Percentiles rank a stretch among this genome's conserved stretches.
phyloP scores from a whole-genome alignment of 2,888 invertebrate genomes.

The Hofmannophila pseudospretella region DNA sequence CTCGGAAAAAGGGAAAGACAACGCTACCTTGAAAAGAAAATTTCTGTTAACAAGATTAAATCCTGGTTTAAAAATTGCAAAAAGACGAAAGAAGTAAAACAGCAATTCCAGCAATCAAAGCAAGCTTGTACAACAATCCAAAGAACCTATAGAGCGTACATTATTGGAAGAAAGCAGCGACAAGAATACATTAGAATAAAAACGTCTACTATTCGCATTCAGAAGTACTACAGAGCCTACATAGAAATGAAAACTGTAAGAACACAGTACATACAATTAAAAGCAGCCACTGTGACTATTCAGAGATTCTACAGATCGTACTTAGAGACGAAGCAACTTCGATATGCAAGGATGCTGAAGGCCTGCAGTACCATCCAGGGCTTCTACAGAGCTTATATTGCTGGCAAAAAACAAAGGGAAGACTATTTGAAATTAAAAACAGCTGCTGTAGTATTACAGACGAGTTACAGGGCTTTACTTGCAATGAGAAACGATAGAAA shows the following conservation, averaged over 20 bases:
- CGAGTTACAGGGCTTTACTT: slow-evolving; percentile 44
- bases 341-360: slow-evolving; percentile 46
- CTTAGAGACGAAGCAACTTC: slow-evolving; percentile 33
- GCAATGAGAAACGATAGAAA: slow-evolving; percentile 38
- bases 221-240: slow-evolving; percentile 49
- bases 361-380: slow-evolving; percentile 59
- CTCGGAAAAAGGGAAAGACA: slow-evolving; percentile 36
- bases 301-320: slow-evolving; percentile 45
- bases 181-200: slow-evolving; percentile 44
- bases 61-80: slow-evolving; percentile 55
- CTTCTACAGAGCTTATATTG: slow-evolving; percentile 42
- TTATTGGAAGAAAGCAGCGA: slow-evolving; percentile 43
- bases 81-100: slow-evolving; percentile 31
- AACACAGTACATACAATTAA: slow-evolving; percentile 36
- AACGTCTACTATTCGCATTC: slow-evolving; percentile 49
- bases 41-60: slow-evolving; percentile 58
- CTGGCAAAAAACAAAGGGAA: slow-evolving; percentile 35
- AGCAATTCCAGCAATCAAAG: slow-evolving; percentile 37
- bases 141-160: slow-evolving; percentile 47
- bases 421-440: slow-evolving; percentile 41
- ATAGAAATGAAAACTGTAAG: slow-evolving; percentile 41
- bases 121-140: slow-evolving; percentile 64
- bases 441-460: slow-evolving; percentile 39
- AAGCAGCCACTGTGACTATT: slow-evolving; percentile 32
- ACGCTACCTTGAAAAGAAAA: slow-evolving; percentile 33